Evolutionary conservation across 1,140 invertebrate genomes (phyloP).

Genomic region (Nasonia longicornis): DNA sequence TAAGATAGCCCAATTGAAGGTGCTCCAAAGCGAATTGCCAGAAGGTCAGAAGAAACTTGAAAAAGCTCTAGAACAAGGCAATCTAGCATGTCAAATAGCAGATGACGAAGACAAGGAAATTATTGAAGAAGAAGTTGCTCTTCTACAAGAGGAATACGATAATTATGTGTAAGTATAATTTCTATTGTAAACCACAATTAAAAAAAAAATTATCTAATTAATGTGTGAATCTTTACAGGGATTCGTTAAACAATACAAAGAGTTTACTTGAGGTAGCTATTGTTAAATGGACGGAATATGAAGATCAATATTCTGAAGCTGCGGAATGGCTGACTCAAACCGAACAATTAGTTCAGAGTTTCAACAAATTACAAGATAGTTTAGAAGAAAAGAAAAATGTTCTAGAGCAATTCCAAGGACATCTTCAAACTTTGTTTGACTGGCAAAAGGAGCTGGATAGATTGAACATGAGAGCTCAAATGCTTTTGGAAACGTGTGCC

Average conservation of each 20-base stretch:
- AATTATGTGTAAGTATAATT: constrained; percentile 78
- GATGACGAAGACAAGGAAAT: constrained; percentile 90
- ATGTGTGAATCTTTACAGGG: constrained; percentile 65
- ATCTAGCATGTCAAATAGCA: constrained; percentile 83
- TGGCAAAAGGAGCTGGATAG: constrained; percentile 94
- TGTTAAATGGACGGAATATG: constrained; percentile 95
- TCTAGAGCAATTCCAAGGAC: constrained; percentile 89
- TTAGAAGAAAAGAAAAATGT: constrained; percentile 90
- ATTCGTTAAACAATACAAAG: constrained; percentile 83
- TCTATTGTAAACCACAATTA: background rate
- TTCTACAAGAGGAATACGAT: constrained; percentile 89
- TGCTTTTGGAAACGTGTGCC: constrained; percentile 89
- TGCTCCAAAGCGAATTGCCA: constrained; percentile 83
- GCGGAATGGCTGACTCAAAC: constrained; percentile 89
- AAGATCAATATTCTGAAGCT: constrained; percentile 92
- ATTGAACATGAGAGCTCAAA: constrained; percentile 92
- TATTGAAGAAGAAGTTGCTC: constrained; percentile 90
- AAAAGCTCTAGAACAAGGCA: constrained; percentile 83
- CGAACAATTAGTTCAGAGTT: constrained; percentile 88
- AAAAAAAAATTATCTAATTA: constrained; percentile 5
- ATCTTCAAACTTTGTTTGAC: constrained; percentile 91
- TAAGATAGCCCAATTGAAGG: constrained; percentile 87
- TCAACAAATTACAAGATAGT: constrained; percentile 89
- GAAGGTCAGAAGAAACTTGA: constrained; percentile 87
- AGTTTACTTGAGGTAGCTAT: constrained; percentile 88